phyloP scores from a whole-genome alignment of 2,113 vertebrate species.

The Seriola dumerili region DNA sequence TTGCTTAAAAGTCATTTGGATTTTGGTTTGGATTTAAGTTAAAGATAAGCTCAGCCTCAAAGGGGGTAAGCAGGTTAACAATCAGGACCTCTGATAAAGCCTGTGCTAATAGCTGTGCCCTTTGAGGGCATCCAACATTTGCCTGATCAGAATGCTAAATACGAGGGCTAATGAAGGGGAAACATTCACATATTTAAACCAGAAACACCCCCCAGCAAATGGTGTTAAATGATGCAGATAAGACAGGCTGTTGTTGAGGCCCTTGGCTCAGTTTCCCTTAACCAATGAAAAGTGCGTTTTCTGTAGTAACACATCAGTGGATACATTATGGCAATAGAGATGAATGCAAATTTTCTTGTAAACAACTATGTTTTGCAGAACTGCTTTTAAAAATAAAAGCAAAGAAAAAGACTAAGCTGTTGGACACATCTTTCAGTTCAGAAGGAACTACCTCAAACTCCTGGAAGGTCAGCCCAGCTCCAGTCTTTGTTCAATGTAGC shows the following conservation, averaged over 20 bases:
- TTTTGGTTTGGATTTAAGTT: constrained; percentile 21
- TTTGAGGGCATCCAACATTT: constrained; percentile 41
- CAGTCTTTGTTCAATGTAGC: background rate
- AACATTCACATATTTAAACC: constrained; percentile 68
- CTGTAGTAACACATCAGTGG: background rate
- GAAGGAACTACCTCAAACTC: no score
- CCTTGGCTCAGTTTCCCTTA: constrained; percentile 13
- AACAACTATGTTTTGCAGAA: background rate
- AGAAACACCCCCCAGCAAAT: constrained; percentile 32
- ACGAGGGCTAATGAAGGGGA: constrained; percentile 56
- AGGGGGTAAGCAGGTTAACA: constrained; percentile 28
- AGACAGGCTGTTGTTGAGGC: constrained; percentile 34
- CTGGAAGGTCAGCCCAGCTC: background rate
- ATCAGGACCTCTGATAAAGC: constrained; percentile 39
- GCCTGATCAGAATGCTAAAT: constrained; percentile 80
- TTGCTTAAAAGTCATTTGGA: constrained; percentile 4
- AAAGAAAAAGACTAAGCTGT: no score
- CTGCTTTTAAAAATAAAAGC: no score
- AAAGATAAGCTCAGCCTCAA: constrained; percentile 28
- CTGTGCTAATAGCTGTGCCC: constrained; percentile 48
- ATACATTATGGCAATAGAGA: constrained; percentile 6
- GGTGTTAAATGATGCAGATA: constrained; percentile 67
- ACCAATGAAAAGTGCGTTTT: constrained; percentile 20
- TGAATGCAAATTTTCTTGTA: constrained; percentile 1
- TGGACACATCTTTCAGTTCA: no score